Evolutionary conservation across 2,113 vertebrate species (phyloP).

Genomic region (Phrynocephalus versicolor): DNA sequence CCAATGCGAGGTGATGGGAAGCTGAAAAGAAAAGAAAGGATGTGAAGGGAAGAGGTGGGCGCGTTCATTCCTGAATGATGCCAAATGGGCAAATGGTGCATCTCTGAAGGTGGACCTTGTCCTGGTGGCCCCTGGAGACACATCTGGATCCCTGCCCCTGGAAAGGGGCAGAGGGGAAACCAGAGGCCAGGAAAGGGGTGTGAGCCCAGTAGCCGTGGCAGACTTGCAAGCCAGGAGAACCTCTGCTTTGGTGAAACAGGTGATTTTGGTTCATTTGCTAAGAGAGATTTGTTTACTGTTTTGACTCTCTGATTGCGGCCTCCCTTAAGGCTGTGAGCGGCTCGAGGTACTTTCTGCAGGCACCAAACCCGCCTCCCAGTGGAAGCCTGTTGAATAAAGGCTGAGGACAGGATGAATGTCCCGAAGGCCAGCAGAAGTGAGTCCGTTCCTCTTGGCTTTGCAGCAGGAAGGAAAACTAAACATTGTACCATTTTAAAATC

Average conservation of each 20-base stretch:
- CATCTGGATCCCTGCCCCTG: neutral
- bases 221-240: neutral
- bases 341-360: constrained; percentile 59
- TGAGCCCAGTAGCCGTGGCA: neutral
- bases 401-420: constrained; percentile 71
- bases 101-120: neutral
- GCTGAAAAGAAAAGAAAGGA: neutral
- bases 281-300: constrained; percentile 21
- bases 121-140: neutral
- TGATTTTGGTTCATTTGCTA: constrained; percentile 14
- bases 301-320: constrained; percentile 61
- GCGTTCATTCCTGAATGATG: neutral
- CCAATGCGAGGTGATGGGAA: fast-evolving
- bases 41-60: neutral
- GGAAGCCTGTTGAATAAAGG: constrained; percentile 39
- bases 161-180: neutral
- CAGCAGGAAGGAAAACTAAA: too few relatives aligned
- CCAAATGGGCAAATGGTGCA: neutral
- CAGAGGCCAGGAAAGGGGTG: neutral
- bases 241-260: neutral
- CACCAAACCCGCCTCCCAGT: constrained; percentile 58
- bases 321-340: constrained; percentile 18
- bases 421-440: constrained; percentile 9
- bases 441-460: too few relatives aligned
- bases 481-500: too few relatives aligned